phyloP scores from a whole-genome alignment of 2,113 vertebrate genomes.

The Struthio camelus region DNA sequence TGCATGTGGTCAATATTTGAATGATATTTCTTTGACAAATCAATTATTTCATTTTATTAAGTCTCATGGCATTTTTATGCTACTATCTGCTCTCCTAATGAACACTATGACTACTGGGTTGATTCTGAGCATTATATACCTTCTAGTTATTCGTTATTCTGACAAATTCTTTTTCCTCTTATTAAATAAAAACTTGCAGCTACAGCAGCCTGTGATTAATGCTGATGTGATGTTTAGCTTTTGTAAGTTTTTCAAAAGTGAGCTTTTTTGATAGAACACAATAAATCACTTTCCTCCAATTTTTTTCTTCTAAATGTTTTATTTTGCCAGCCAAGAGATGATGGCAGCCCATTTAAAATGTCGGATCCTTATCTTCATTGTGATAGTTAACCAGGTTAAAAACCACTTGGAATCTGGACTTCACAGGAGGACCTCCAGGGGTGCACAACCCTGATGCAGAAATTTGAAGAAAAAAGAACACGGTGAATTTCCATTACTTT shows the following conservation, averaged over 20 bases:
- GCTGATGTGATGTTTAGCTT: not conserved
- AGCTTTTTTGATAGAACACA: not conserved
- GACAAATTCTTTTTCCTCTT: not conserved
- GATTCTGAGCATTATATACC: not conserved
- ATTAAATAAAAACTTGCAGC: not conserved
- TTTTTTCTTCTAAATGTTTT: not conserved
- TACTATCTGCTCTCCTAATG: not conserved
- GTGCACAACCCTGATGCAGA: not conserved
- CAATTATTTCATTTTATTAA: not conserved
- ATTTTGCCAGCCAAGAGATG: not conserved
- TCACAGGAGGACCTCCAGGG: not conserved
- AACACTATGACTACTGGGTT: not conserved
- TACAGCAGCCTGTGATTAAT: not conserved
- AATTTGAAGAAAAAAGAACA: not conserved
- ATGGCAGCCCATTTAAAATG: not conserved
- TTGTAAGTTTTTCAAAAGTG: not conserved
- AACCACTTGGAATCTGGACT: not conserved
- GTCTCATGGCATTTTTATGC: not conserved
- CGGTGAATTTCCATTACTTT: accelerated
- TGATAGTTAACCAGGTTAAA: not conserved
- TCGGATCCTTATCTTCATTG: not conserved
- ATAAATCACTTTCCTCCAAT: not conserved
- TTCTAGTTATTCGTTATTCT: not conserved
- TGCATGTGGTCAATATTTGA: not conserved
- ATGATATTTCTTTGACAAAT: not conserved